Evolutionary conservation across 1,140 invertebrate species (phyloP), one percentile per base, ranked within the genome.

Genomic region (Cotesia vestalis): DNA sequence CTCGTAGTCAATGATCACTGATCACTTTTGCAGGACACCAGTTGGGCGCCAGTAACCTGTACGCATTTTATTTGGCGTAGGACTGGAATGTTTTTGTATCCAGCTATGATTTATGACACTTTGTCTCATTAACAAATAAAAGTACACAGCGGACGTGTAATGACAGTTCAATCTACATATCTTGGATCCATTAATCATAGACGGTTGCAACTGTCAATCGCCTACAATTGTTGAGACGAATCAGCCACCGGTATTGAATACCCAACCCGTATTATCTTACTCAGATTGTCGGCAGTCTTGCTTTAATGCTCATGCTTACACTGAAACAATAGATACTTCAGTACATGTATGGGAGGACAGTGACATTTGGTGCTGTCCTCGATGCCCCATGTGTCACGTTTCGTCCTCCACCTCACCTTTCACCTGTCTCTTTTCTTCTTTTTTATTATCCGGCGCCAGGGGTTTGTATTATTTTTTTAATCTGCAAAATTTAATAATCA

Each of bases 321-420:
- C 34, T 40, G 40, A 60, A 40, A 35, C 62, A 74, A 71, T 64
- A 71, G 69, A 70, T 40, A 12, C 38, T 27, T 35, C 46, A 46
- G 52, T 63, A 63, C 55, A 27, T 71, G 67, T 74, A 74, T 74
- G 73, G 73, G 73, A 74, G 64, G 73, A 74, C 64, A 71, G 73
- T 74, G 73, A 71, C 73, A 74, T 74, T 74, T 74, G 73, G 59
- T 74, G 34, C 5, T 61, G 64, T 71, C 66, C 64, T 68, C 69
- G n/a, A 62, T 67, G 64, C 68, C 63, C 72, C 40, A 69, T 61
- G 55, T 63, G 40, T 53, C 35, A 51, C 46, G 51, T 60, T 55
- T 59, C 57, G 57, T 52, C 57, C 59, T 63, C 62, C 52, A 64
- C 64, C 62, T 74, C 68, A 74, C 73, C 73, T 74, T 74, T 74